These are phyloP conservation scores for Acanthosepion pharaonis DNA, from an alignment of 2,888 invertebrate species.

Conservation along the genomic window DNA sequence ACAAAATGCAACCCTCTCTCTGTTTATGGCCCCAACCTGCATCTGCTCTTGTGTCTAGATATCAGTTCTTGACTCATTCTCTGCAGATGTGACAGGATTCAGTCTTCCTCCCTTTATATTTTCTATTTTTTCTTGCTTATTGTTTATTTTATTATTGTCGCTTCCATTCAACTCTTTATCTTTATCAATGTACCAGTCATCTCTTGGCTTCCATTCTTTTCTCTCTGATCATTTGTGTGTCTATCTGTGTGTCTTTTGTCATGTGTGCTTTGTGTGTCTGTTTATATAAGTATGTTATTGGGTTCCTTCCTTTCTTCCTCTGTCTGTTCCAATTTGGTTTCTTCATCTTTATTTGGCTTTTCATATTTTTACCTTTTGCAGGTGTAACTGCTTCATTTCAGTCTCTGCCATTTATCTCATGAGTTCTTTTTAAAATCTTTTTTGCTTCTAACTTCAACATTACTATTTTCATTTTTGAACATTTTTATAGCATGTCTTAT, in stretches of 20 bases:
- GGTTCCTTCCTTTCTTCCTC: no score
- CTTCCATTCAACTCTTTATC: background rate
- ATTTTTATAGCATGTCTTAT: background rate
- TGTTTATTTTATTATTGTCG: background rate
- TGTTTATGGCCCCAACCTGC: constrained; percentile 24
- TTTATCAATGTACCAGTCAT: no score
- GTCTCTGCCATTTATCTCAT: background rate
- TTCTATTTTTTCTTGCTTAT: background rate
- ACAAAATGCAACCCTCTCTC: constrained; percentile 39
- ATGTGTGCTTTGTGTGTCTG: no score
- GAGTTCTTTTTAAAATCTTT: background rate
- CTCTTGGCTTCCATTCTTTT: no score
- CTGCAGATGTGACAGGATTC: background rate
- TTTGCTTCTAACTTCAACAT: background rate
- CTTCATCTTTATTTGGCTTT: no score
- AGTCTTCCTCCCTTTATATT: background rate
- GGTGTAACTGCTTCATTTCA: no score
- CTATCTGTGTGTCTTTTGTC: no score
- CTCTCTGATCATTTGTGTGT: no score
- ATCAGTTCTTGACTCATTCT: background rate
- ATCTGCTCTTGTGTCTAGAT: background rate
- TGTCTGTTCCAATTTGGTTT: no score
- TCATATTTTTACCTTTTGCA: no score
- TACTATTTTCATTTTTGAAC: background rate
- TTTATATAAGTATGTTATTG: no score